Evolutionary conservation across 1,140 invertebrate species (phyloP).

Genomic region (Penaeus japonicus): DNA sequence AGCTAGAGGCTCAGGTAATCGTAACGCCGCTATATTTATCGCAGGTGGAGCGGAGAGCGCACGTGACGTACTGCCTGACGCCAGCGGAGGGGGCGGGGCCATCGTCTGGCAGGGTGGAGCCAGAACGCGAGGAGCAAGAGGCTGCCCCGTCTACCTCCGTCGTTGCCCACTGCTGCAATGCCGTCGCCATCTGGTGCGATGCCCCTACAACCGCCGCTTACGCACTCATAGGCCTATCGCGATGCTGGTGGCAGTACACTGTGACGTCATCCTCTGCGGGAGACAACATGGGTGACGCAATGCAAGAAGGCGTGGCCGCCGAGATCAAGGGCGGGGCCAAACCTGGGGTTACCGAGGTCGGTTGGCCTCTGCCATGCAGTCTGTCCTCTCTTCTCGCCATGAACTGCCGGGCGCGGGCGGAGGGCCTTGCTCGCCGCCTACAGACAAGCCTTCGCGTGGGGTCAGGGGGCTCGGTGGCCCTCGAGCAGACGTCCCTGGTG

Average conservation of each 20-base stretch:
- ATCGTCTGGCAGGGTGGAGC: not conserved
- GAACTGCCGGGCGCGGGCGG: slow-evolving; percentile 79
- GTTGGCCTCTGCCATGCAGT: slow-evolving; percentile 64
- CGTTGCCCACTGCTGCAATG: not conserved
- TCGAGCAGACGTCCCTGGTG: slow-evolving; percentile 43
- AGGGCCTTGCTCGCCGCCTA: slow-evolving; percentile 79
- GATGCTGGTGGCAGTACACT: slow-evolving; percentile 46
- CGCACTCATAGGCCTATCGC: slow-evolving; percentile 35
- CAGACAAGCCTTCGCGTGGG: slow-evolving; percentile 69
- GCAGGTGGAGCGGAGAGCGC: not conserved
- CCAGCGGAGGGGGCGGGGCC: not conserved
- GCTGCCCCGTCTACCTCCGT: not conserved
- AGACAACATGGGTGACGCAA: slow-evolving; percentile 20
- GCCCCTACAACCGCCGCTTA: slow-evolving; percentile 20
- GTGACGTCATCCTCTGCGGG: slow-evolving; percentile 21
- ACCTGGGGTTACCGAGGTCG: slow-evolving; percentile 37
- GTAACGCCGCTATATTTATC: not conserved
- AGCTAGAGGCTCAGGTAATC: not conserved
- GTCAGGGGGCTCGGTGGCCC: not conserved
- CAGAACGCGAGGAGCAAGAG: not conserved
- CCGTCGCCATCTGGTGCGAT: not conserved
- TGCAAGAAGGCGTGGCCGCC: slow-evolving; percentile 44
- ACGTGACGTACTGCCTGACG: slow-evolving; percentile 8
- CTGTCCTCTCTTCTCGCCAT: slow-evolving; percentile 70
- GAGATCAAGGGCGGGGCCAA: slow-evolving; percentile 36